A percentile compares a stretch with the other conserved stretches of the same genome.
These are phyloP conservation scores for Papilio elwesi DNA, from an alignment of 2,888 invertebrate species.

Conservation along the genomic window DNA sequence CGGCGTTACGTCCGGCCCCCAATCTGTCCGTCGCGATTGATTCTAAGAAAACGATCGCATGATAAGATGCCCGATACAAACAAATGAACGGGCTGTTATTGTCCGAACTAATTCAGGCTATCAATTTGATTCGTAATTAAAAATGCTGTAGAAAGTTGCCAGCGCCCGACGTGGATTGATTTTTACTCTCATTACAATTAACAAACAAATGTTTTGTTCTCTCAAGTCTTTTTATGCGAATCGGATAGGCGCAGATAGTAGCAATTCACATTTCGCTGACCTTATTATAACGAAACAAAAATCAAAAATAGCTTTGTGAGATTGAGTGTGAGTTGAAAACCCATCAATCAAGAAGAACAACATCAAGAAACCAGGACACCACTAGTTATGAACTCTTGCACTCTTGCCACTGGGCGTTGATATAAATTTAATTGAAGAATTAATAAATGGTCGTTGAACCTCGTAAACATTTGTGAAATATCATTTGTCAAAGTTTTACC, in stretches of 20 bases:
- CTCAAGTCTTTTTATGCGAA: constrained; percentile 4
- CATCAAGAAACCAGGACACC: not conserved
- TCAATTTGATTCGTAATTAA: constrained; percentile 68
- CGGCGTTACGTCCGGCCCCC: constrained; percentile 68
- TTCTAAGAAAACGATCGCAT: constrained; percentile 59
- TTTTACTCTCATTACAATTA: constrained; percentile 41
- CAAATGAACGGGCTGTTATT: constrained; percentile 53
- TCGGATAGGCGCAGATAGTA: constrained; percentile 13
- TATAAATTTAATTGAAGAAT: not conserved
- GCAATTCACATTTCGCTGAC: constrained; percentile 3
- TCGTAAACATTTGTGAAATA: not conserved
- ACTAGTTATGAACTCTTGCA: not conserved
- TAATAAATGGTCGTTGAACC: not conserved
- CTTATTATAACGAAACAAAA: not conserved
- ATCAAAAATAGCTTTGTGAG: not conserved
- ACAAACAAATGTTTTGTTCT: constrained; percentile 33
- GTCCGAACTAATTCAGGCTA: constrained; percentile 65
- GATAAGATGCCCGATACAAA: constrained; percentile 74
- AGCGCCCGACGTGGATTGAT: constrained; percentile 57
- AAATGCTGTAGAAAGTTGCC: constrained; percentile 79
- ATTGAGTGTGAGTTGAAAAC: no score
- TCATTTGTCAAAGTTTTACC: not conserved
- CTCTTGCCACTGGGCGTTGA: not conserved
- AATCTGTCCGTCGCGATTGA: constrained; percentile 61
- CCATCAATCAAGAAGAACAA: no score